Evolutionary conservation across 1,140 invertebrate species (phyloP).

Genomic region (Sitobion miscanthi): DNA sequence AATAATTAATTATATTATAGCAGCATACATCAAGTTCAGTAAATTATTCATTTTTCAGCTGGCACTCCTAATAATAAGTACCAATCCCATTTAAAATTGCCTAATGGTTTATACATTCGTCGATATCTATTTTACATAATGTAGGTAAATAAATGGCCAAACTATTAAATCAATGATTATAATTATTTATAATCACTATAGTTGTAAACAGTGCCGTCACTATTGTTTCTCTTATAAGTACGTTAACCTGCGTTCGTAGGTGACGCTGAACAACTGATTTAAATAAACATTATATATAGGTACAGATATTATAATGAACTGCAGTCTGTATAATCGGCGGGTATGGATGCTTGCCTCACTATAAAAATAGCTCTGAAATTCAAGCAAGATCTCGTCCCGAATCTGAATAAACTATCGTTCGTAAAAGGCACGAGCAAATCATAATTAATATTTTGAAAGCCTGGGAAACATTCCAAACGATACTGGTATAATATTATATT

Average conservation of each 20-base stretch:
- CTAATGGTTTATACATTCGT: not conserved
- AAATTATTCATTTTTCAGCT: not conserved
- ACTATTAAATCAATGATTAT: not conserved
- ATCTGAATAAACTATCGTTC: not conserved
- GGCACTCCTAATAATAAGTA: not conserved
- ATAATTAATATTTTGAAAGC: not conserved
- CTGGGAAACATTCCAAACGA: not conserved
- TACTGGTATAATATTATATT: too few relatives aligned
- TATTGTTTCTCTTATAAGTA: not conserved
- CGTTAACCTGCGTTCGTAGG: not conserved
- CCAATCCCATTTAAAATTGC: not conserved
- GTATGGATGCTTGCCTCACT: too few relatives aligned
- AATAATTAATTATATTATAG: not conserved
- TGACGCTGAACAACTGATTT: not conserved
- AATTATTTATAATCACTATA: not conserved
- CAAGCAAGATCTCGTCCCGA: not conserved
- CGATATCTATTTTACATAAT: too few relatives aligned
- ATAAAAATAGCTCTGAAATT: not conserved
- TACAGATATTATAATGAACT: not conserved
- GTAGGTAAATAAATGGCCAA: not conserved
- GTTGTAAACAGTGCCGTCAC: too few relatives aligned
- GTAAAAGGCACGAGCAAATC: not conserved
- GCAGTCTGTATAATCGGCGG: not conserved
- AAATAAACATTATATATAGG: not conserved
- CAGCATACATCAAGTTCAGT: not conserved